Conservation (phyloP, 2,113 vertebrate species). For the Tragelaphus imberbis region DNA sequence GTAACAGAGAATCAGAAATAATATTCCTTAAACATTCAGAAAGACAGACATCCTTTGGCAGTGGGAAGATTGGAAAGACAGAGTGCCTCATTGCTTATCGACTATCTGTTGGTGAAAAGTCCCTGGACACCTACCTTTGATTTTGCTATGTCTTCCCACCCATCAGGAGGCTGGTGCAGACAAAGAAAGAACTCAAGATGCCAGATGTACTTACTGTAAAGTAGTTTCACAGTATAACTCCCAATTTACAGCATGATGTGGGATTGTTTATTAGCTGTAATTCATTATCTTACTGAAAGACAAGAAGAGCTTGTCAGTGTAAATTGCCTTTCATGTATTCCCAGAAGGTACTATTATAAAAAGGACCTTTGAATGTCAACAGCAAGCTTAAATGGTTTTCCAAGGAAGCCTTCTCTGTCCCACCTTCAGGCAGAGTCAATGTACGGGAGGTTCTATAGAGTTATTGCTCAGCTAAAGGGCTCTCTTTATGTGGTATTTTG, state of each 20-base stretch:
- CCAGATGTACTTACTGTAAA: not conserved
- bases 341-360: constrained; percentile 28
- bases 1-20: not conserved
- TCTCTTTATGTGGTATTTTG: not conserved
- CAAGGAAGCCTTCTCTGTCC: constrained; percentile 26
- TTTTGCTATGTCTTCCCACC: not conserved
- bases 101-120: not conserved
- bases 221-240: not conserved
- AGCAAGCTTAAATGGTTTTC: constrained; percentile 20
- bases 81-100: not conserved
- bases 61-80: not conserved
- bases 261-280: not conserved
- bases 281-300: constrained; percentile 26
- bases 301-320: constrained; percentile 30
- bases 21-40: not conserved
- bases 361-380: constrained; percentile 41
- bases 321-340: constrained; percentile 37
- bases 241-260: not conserved
- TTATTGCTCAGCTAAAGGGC: not conserved
- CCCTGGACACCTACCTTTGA: not conserved
- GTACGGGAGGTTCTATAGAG: not conserved
- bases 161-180: not conserved
- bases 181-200: not conserved
- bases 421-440: not conserved
- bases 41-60: not conserved